phyloP scores from a whole-genome alignment of 64 coral and sea anemone genomes.

The Pocillopora verrucosa region DNA sequence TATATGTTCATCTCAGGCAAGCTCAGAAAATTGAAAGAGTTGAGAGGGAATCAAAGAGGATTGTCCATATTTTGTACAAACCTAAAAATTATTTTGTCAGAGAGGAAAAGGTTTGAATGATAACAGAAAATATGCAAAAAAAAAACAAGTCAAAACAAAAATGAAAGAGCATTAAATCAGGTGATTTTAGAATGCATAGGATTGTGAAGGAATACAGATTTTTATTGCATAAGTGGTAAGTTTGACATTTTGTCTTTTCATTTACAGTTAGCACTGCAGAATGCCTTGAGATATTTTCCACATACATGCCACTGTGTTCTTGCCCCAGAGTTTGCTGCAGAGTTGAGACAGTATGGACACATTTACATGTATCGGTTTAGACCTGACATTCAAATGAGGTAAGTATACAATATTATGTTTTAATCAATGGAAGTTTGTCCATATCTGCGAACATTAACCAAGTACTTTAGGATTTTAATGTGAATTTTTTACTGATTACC shows the following conservation, averaged over 20 bases:
- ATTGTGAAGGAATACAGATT: neutral
- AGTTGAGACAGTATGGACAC: conserved; percentile 90
- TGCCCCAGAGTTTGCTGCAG: conserved; percentile 91
- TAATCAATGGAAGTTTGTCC: neutral
- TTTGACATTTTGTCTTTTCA: neutral
- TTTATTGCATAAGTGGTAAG: neutral
- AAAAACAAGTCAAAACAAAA: too few species aligned
- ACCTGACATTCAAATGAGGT: conserved; percentile 94
- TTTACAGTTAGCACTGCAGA: conserved; percentile 89
- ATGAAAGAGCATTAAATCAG: too few species aligned
- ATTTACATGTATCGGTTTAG: conserved; percentile 99
- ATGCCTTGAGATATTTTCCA: conserved; percentile 96
- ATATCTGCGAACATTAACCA: neutral
- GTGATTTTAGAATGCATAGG: too few species aligned
- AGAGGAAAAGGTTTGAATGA: too few species aligned
- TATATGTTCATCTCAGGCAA: too few species aligned
- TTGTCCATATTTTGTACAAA: too few species aligned
- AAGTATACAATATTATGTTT: neutral
- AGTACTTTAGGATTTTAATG: neutral
- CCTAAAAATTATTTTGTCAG: too few species aligned
- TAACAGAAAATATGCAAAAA: too few species aligned
- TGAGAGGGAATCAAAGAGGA: too few species aligned
- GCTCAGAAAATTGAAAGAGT: too few species aligned
- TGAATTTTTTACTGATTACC: too few species aligned
- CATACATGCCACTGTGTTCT: conserved; percentile 73